A percentile compares a stretch with the other conserved stretches of the same genome.
Evolutionary conservation across 2,113 vertebrate species (phyloP).

Genomic region (Labeo catla): DNA sequence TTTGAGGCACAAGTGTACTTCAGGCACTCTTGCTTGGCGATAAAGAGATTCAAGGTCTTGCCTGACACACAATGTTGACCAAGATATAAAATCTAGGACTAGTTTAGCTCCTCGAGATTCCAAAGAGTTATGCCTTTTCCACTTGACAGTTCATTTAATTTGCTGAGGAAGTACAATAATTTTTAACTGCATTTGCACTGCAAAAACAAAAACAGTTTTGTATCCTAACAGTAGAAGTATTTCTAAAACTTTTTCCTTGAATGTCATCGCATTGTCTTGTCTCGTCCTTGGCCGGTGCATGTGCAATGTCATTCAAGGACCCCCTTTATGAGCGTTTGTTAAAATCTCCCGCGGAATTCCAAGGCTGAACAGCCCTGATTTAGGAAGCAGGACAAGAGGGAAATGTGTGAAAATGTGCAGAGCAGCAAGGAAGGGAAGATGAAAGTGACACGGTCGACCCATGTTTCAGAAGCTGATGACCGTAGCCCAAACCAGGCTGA

Average conservation of each 20-base stretch:
- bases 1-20: conserved; percentile 85
- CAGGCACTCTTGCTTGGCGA: conserved; percentile 74
- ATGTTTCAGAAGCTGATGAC: conserved; percentile 84
- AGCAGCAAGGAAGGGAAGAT: conserved; percentile 84
- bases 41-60: conserved; percentile 73
- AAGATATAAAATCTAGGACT: conserved; percentile 73
- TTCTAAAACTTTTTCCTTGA: conserved; percentile 15
- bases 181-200: not conserved
- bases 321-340: conserved; percentile 82
- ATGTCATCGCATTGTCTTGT: conserved; percentile 11
- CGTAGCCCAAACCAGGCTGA: conserved; percentile 78
- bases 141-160: conserved; percentile 23
- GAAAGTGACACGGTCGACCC: conserved; percentile 91
- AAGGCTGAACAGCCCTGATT: conserved; percentile 84
- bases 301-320: conserved; percentile 68
- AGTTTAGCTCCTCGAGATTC: conserved; percentile 64
- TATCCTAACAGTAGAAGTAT: not conserved
- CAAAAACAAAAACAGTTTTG: not conserved
- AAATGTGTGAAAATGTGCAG: conserved; percentile 63
- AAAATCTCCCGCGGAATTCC: conserved; percentile 87
- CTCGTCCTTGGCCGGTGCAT: conserved; percentile 2
- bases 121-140: conserved; percentile 72
- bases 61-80: conserved; percentile 83
- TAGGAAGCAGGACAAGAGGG: conserved; percentile 75
- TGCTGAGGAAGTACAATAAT: not conserved